These are phyloP conservation scores for Chlorodrepanis virens DNA, from an alignment of 2,113 vertebrate genomes.

Conservation along the genomic window DNA sequence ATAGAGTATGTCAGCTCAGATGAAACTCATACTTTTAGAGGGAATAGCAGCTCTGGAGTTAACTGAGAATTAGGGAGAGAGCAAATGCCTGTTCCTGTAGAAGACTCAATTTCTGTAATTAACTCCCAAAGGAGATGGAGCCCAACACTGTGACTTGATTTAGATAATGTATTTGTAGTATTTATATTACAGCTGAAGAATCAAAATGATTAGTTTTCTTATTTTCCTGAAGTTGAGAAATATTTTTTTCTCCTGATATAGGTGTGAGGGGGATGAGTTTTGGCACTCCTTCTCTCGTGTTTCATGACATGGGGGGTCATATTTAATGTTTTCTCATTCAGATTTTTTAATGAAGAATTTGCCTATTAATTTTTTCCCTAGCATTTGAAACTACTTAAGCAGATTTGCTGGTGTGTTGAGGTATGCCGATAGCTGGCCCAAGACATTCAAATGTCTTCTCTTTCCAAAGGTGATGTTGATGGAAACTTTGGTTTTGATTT, in stretches of 20 bases:
- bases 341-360: neutral
- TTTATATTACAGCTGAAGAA: neutral
- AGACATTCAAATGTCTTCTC: neutral
- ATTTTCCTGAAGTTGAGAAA: neutral
- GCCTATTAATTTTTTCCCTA: neutral
- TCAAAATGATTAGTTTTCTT: neutral
- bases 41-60: neutral
- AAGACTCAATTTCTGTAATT: neutral
- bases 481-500: neutral
- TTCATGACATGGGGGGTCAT: neutral
- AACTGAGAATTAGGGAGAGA: neutral
- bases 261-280: rapidly evolving
- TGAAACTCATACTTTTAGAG: neutral
- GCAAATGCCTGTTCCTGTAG: neutral
- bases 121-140: neutral
- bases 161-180: neutral
- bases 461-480: neutral
- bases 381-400: neutral
- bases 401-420: neutral
- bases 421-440: neutral
- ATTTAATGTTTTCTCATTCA: neutral
- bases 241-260: neutral
- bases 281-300: neutral
- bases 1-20: neutral
- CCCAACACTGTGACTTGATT: neutral